Evolutionary conservation across 1,140 invertebrate genomes (phyloP).

Genomic region (Pissodes strobi): DNA sequence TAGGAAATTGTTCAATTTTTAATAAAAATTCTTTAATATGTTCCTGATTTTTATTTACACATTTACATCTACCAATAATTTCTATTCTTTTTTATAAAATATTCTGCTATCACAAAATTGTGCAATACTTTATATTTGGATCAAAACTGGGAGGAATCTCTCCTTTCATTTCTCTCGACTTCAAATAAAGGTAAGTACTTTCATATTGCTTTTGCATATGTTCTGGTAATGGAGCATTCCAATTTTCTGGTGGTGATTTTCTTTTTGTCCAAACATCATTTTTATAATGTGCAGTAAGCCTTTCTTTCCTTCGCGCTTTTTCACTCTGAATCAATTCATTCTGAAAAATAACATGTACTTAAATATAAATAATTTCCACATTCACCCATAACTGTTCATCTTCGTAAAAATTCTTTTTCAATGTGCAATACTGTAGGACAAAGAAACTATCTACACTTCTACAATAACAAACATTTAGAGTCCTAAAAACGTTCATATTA

Average conservation of each 20-base stretch:
- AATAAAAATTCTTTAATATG: no score
- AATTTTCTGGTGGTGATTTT: conserved; percentile 74
- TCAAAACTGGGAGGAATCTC: conserved; percentile 52
- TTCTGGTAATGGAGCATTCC: conserved; percentile 77
- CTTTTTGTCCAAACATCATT: conserved; percentile 82
- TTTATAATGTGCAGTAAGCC: conserved; percentile 67
- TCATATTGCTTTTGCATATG: conserved; percentile 70
- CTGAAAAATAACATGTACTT: conserved; percentile 62
- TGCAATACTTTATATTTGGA: conserved; percentile 34
- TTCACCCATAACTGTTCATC: no score
- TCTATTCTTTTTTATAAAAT: no score
- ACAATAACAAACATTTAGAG: no score
- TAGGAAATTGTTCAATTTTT: no score
- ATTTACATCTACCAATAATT: no score
- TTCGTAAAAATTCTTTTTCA: no score
- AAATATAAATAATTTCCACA: no score
- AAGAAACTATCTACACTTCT: no score
- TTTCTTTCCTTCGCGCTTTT: conserved; percentile 61
- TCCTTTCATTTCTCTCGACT: conserved; percentile 65
- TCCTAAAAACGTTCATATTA: no score
- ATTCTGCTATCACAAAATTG: conserved; percentile 38
- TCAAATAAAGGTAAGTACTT: conserved; percentile 67
- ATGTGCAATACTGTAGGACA: no score
- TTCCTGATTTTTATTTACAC: no score
- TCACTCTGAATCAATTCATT: conserved; percentile 73